These are phyloP conservation scores for Setipinna tenuifilis DNA, from an alignment of 2,797 vertebrate genomes.

Conservation along the genomic window DNA sequence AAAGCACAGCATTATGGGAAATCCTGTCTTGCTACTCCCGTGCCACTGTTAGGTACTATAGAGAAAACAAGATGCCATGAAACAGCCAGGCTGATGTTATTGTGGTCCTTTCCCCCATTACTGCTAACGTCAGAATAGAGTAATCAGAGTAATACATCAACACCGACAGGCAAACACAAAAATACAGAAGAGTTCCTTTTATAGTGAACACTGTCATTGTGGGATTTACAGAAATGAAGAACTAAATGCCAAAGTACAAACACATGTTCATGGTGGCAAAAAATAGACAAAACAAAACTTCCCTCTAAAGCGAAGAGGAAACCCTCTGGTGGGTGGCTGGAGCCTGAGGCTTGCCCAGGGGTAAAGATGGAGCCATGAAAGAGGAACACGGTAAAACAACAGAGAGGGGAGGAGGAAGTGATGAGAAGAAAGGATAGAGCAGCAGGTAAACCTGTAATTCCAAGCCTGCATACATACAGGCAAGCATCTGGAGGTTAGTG, in stretches of 20 bases:
- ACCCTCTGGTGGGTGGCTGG: neutral
- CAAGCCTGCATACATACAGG: neutral
- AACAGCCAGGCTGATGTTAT: conserved; percentile 45
- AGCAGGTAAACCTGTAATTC: neutral
- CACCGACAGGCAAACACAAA: neutral
- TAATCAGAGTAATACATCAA: neutral
- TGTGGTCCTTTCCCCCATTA: conserved; percentile 34
- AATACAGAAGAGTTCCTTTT: neutral
- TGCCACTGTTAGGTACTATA: conserved; percentile 45
- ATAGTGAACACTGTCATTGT: neutral
- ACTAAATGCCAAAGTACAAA: neutral
- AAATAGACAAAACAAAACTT: neutral
- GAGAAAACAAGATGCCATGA: conserved; percentile 48
- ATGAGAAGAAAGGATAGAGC: neutral
- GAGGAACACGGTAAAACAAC: neutral
- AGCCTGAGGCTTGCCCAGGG: neutral
- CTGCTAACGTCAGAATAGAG: conserved; percentile 12
- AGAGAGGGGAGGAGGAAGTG: neutral
- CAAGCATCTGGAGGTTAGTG: neutral
- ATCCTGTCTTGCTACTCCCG: conserved; percentile 39
- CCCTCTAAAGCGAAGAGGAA: neutral
- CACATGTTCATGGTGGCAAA: neutral
- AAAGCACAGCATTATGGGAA: conserved; percentile 52
- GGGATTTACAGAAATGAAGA: neutral
- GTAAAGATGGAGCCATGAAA: neutral